Evolutionary conservation across 2,113 vertebrate species (phyloP).

Genomic region (Platysteira castanea): DNA sequence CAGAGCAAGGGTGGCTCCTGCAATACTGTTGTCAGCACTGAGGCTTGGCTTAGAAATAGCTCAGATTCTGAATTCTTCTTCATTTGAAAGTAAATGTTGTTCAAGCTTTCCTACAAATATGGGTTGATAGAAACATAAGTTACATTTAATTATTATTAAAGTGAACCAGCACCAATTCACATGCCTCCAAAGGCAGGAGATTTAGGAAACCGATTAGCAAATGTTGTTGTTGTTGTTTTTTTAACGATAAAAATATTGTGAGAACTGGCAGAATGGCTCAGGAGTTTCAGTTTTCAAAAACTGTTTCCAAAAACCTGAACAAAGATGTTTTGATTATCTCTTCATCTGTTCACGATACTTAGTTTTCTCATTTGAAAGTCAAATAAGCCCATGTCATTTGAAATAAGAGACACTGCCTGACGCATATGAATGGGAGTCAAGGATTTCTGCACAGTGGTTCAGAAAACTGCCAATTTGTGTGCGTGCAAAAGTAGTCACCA

Average conservation of each 20-base stretch:
- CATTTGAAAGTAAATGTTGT: neutral
- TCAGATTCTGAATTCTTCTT: neutral
- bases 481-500: slow-evolving; percentile 12
- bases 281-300: slow-evolving; percentile 40
- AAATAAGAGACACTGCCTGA: slow-evolving; percentile 42
- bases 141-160: neutral
- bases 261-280: slow-evolving; percentile 30
- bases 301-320: slow-evolving; percentile 54
- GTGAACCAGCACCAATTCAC: neutral
- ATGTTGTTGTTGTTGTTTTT: slow-evolving; percentile 1
- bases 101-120: neutral
- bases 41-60: neutral
- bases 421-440: slow-evolving; percentile 40
- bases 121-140: neutral
- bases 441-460: neutral
- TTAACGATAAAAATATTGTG: slow-evolving; percentile 56
- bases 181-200: neutral
- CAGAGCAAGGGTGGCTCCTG: neutral
- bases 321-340: slow-evolving; percentile 65
- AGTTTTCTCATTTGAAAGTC: slow-evolving; percentile 61
- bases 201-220: neutral
- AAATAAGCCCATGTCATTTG: slow-evolving; percentile 38
- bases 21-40: neutral
- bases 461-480: slow-evolving; percentile 23
- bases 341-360: slow-evolving; percentile 60